Evolutionary conservation across 2,797 vertebrate genomes (phyloP).

Genomic region (Sebastes cheni): DNA sequence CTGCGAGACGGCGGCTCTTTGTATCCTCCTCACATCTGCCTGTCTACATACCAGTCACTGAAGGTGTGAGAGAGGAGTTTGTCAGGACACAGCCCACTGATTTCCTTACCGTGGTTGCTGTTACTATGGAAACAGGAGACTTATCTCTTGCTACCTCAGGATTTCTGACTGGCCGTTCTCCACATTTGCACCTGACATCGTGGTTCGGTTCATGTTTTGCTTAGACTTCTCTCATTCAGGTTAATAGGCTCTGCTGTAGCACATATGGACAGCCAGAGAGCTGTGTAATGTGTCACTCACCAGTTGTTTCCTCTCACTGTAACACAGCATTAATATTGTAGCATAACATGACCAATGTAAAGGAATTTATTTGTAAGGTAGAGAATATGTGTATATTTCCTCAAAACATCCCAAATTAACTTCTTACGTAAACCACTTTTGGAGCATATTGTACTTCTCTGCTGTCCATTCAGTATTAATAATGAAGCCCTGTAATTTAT

Average conservation of each 20-base stretch:
- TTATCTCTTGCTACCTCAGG: constrained; percentile 44
- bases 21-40: constrained; percentile 48
- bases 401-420: not conserved
- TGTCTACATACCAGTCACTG: constrained; percentile 47
- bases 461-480: not conserved
- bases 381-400: not conserved
- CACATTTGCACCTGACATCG: constrained; percentile 48
- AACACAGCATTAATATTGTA: not conserved
- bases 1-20: constrained; percentile 16
- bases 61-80: constrained; percentile 49
- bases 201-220: constrained; percentile 28
- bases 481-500: not conserved
- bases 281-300: not conserved
- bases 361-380: not conserved
- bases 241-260: not conserved
- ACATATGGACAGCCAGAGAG: not conserved
- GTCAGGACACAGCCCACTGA: constrained; percentile 53
- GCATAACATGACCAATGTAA: not conserved
- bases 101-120: constrained; percentile 52
- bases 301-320: not conserved
- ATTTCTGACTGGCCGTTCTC: constrained; percentile 50
- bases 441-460: not conserved
- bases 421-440: not conserved
- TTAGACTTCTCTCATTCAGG: not conserved
- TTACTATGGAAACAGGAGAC: constrained; percentile 74